Conservation (phyloP, 2,888 invertebrate genomes). For the Oxystoma pomonae region DNA sequence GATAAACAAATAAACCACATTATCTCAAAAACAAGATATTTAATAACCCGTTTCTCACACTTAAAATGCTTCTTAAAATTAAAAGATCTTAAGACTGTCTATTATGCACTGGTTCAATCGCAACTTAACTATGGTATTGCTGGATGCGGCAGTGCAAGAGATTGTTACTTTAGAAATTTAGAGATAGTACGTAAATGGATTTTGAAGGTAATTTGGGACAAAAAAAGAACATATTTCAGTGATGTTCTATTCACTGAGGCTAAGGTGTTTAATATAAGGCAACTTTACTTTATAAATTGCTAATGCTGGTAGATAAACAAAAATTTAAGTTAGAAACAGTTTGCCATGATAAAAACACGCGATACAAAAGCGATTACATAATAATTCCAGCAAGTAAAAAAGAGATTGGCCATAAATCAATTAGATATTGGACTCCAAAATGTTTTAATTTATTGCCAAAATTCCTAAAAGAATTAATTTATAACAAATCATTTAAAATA, state of each 20-base stretch:
- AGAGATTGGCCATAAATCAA: neutral
- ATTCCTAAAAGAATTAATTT: neutral
- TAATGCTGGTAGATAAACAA: neutral
- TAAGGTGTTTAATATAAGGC: slow-evolving; percentile 3
- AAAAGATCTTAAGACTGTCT: slow-evolving; percentile 6
- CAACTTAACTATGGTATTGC: slow-evolving; percentile 12
- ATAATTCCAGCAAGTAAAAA: neutral
- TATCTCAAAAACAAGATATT: slow-evolving; percentile 1
- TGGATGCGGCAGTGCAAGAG: slow-evolving; percentile 6
- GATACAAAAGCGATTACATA: neutral
- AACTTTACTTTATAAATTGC: slow-evolving; percentile 3
- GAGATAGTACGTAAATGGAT: slow-evolving; percentile 6
- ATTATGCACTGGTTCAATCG: slow-evolving; percentile 12
- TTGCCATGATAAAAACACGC: neutral
- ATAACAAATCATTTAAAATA: no score
- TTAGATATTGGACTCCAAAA: neutral
- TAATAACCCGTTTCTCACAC: slow-evolving; percentile 7
- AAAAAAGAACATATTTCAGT: neutral
- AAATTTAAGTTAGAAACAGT: neutral
- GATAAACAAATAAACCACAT: slow-evolving; percentile 7
- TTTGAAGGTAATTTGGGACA: slow-evolving; percentile 6
- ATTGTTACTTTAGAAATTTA: slow-evolving; percentile 4
- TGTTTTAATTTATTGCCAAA: neutral
- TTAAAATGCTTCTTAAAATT: slow-evolving; percentile 1
- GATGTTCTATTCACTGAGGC: slow-evolving; percentile 2